A percentile compares a stretch with the other conserved stretches of the same genome.
These are phyloP conservation scores for Thymelicus sylvestris DNA, from an alignment of 2,888 invertebrate genomes.

Conservation along the genomic window DNA sequence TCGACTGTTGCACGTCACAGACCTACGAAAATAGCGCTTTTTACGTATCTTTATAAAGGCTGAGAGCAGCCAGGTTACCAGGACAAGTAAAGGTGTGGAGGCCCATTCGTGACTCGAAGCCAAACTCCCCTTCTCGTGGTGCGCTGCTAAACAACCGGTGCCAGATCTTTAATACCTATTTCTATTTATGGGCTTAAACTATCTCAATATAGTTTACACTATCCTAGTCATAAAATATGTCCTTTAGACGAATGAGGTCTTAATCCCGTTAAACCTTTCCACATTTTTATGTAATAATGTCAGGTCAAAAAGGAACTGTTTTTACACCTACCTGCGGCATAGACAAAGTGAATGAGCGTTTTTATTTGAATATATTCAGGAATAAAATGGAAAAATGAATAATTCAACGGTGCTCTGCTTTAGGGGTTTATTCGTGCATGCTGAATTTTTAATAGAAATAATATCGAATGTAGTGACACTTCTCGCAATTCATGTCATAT, in stretches of 20 bases:
- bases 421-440: conserved; percentile 2
- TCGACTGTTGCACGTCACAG: too few species aligned
- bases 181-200: too few species aligned
- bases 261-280: neutral
- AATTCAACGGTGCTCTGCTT: conserved; percentile 22
- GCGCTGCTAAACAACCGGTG: too few species aligned
- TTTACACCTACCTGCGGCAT: conserved; percentile 8
- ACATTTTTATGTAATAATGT: conserved; percentile 11
- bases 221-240: neutral
- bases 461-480: conserved; percentile 10
- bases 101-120: too few species aligned
- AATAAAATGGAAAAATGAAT: conserved; percentile 35
- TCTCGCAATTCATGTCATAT: neutral
- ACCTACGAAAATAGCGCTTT: too few species aligned
- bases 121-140: too few species aligned
- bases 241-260: neutral
- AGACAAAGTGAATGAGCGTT: conserved; percentile 21
- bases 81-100: too few species aligned
- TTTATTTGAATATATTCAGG: conserved; percentile 35
- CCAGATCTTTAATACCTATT: too few species aligned
- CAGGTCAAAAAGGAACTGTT: conserved; percentile 23
- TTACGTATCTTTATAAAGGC: too few species aligned
- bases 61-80: too few species aligned
- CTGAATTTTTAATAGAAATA: conserved; percentile 12
- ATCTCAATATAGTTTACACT: neutral